These are phyloP conservation scores for Aporrectodea caliginosa DNA, from an alignment of 1,140 invertebrate genomes.

Conservation along the genomic window DNA sequence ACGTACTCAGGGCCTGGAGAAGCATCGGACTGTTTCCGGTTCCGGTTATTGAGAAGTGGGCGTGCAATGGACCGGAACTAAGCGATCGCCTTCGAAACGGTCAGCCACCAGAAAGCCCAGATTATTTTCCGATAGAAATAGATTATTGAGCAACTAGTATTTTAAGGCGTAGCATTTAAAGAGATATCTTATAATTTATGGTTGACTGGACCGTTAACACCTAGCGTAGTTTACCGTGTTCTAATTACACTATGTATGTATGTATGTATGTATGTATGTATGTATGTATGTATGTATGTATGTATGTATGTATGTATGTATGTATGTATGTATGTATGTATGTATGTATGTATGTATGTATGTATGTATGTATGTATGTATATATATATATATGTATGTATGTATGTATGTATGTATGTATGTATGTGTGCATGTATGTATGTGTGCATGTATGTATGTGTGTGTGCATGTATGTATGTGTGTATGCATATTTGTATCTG, in stretches of 20 bases:
- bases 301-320: conserved; percentile 7
- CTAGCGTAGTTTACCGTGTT: no score
- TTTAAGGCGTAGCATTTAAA: no score
- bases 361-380: conserved; percentile 7
- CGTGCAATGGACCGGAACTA: no score
- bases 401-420: conserved; percentile 7
- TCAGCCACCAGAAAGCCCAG: no score
- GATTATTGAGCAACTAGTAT: no score
- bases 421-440: conserved; percentile 4
- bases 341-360: conserved; percentile 7
- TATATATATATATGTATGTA: conserved; percentile 1
- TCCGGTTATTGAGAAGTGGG: no score
- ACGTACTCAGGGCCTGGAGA: no score
- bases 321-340: conserved; percentile 7
- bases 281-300: conserved; percentile 6
- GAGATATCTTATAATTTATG: no score
- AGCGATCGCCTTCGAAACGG: no score
- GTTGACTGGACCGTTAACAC: no score
- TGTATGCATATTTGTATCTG: not conserved
- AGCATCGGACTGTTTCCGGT: no score
- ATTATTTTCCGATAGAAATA: no score
- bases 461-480: conserved; percentile 1
- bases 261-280: conserved; percentile 7
- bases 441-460: conserved; percentile 1
- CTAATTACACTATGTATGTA: not conserved